These are phyloP conservation scores for Tortrix viridana DNA, from an alignment of 2,888 invertebrate genomes.

Conservation along the genomic window DNA sequence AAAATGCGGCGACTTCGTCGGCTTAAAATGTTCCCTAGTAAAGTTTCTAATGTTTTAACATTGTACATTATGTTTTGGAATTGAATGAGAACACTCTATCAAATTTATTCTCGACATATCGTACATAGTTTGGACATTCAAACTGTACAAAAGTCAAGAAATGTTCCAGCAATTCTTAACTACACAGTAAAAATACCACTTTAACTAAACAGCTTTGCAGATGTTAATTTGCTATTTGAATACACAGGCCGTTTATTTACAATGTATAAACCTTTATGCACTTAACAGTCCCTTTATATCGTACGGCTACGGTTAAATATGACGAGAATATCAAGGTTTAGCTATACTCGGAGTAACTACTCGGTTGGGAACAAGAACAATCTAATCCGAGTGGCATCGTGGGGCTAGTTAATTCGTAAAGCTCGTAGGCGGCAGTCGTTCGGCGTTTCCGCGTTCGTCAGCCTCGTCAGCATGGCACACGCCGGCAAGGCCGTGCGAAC, in stretches of 20 bases:
- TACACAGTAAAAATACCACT: constrained; percentile 6
- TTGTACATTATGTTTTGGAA: constrained; percentile 47
- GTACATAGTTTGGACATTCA: too few species aligned
- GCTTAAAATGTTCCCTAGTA: constrained; percentile 42
- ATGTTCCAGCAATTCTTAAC: constrained; percentile 24
- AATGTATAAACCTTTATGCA: neutral
- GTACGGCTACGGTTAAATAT: neutral
- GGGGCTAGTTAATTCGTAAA: constrained; percentile 64
- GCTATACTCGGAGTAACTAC: constrained; percentile 6
- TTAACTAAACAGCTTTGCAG: constrained; percentile 20
- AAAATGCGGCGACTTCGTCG: constrained; percentile 10
- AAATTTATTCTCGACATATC: constrained; percentile 47
- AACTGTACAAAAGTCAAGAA: constrained; percentile 15
- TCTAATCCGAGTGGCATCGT: constrained; percentile 35
- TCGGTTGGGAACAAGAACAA: constrained; percentile 25
- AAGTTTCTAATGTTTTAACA: constrained; percentile 27
- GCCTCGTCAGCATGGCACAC: constrained; percentile 61
- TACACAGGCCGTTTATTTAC: neutral
- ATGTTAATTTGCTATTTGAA: constrained; percentile 10
- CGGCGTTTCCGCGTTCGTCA: constrained; percentile 59
- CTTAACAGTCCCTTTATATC: neutral
- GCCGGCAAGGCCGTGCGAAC: constrained; percentile 76
- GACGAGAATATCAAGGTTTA: constrained; percentile 14
- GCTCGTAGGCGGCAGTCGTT: constrained; percentile 75
- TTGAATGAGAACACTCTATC: constrained; percentile 52